Evolutionary conservation across 2,113 vertebrate genomes (phyloP).

Genomic region (Prionailurus viverrinus): DNA sequence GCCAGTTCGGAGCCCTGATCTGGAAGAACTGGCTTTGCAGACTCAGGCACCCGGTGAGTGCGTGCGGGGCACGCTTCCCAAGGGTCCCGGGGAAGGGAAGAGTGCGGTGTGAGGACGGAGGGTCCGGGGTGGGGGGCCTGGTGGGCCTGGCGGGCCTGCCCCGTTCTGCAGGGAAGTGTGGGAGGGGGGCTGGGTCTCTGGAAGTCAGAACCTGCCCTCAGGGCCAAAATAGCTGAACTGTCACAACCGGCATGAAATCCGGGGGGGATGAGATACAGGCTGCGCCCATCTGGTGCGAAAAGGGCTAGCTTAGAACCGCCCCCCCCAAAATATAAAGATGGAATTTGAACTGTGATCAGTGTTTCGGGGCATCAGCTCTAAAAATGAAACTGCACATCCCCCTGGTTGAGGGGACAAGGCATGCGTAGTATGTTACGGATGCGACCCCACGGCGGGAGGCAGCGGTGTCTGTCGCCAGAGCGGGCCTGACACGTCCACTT

Average conservation of each 20-base stretch:
- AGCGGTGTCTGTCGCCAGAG: fast-evolving
- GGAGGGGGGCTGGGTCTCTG: background rate
- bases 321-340: background rate
- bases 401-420: background rate
- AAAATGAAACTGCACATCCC: background rate
- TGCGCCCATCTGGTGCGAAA: background rate
- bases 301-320: background rate
- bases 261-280: fast-evolving
- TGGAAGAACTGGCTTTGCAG: constrained; percentile 90
- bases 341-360: background rate
- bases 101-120: background rate
- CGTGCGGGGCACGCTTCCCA: background rate
- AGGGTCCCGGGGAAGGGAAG: too few species aligned
- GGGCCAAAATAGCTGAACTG: background rate
- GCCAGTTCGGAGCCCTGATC: constrained; percentile 85
- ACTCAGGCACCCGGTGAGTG: constrained; percentile 85
- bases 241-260: background rate
- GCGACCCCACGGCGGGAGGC: too few species aligned
- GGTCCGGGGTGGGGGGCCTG: background rate
- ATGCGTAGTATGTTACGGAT: too few species aligned
- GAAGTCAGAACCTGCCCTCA: background rate
- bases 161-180: background rate
- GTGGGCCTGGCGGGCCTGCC: fast-evolving
- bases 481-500: fast-evolving
- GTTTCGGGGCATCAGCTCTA: background rate